These are phyloP conservation scores for Ginglymostoma cirratum DNA, from an alignment of 2,113 vertebrate genomes.

Conservation along the genomic window DNA sequence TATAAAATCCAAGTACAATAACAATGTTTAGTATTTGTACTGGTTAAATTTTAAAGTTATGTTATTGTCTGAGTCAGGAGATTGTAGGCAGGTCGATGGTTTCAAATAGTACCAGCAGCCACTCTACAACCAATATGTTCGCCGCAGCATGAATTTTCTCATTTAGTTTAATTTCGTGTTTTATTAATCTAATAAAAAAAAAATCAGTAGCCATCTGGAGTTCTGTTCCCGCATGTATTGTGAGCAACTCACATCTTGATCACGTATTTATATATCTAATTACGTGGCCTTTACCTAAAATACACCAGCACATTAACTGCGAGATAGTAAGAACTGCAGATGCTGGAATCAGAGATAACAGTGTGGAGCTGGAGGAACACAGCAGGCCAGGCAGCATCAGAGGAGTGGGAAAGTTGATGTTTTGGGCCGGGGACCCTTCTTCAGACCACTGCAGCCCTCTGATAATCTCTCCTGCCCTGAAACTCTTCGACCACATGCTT, in stretches of 20 bases:
- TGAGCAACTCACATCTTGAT: conserved; percentile 7
- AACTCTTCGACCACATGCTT: too few species aligned
- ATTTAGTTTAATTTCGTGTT: not conserved
- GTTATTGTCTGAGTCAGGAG: not conserved
- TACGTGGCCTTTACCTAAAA: not conserved
- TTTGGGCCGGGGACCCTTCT: too few species aligned
- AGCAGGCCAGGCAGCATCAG: too few species aligned
- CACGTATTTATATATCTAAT: not conserved
- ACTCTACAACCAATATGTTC: not conserved
- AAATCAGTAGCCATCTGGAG: not conserved
- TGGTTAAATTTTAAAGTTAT: not conserved
- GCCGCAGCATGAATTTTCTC: not conserved
- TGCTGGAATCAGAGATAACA: too few species aligned
- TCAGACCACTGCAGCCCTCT: too few species aligned
- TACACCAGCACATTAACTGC: not conserved
- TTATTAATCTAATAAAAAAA: not conserved
- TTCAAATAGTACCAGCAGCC: not conserved
- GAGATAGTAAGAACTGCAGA: too few species aligned
- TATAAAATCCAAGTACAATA: not conserved
- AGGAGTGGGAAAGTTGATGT: too few species aligned
- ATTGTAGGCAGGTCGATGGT: not conserved
- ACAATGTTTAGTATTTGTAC: not conserved
- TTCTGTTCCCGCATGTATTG: not conserved
- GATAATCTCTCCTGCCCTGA: too few species aligned
- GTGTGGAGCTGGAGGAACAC: too few species aligned